These are phyloP conservation scores for Corythoichthys intestinalis DNA, from an alignment of 2,113 vertebrate genomes.

Conservation along the genomic window DNA sequence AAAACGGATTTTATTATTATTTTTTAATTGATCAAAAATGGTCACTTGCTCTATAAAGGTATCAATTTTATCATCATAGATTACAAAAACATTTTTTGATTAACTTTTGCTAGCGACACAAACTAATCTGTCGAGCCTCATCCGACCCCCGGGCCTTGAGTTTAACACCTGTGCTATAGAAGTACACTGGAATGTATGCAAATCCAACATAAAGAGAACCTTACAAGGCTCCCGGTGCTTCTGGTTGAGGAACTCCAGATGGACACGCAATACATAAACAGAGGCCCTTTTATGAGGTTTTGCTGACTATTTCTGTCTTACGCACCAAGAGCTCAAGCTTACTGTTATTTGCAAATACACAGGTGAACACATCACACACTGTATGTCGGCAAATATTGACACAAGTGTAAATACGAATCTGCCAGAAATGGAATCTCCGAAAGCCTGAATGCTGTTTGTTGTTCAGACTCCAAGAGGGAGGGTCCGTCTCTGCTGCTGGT, in stretches of 20 bases:
- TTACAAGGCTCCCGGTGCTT: not conserved
- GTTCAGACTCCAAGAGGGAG: conserved; percentile 77
- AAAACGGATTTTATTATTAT: too few species aligned
- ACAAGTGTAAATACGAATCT: not conserved
- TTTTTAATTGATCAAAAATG: too few species aligned
- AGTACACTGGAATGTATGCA: not conserved
- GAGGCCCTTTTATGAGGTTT: not conserved
- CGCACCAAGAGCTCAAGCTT: not conserved
- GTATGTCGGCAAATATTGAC: not conserved
- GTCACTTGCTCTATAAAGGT: too few species aligned
- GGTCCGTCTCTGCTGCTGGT: conserved; percentile 86
- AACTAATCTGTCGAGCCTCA: too few species aligned
- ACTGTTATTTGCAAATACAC: not conserved
- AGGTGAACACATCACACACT: not conserved
- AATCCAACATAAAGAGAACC: conserved; percentile 1
- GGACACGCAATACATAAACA: not conserved
- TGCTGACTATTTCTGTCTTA: not conserved
- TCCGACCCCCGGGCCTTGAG: too few species aligned
- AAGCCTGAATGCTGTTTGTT: conserved; percentile 6
- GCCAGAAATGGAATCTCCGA: not conserved
- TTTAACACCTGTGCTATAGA: not conserved
- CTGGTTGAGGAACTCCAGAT: not conserved
- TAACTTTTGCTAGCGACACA: too few species aligned
- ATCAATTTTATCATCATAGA: too few species aligned
- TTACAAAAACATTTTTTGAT: too few species aligned